phyloP scores from a whole-genome alignment of 35 echinoderm and acorn worm genomes.

The Nesometra sesokonis region DNA sequence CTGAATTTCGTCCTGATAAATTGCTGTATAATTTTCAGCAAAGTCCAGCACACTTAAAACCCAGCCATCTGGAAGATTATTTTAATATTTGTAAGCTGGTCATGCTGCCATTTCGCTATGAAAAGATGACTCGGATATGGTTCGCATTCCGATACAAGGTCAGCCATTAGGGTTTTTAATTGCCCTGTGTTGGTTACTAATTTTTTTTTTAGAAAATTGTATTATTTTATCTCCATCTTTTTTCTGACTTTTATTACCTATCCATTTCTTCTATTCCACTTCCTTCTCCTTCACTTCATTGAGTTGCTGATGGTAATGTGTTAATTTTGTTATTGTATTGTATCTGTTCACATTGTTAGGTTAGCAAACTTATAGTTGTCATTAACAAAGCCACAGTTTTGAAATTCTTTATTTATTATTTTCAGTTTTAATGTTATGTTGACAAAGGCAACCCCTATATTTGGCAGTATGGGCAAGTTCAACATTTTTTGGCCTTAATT shows the following conservation, averaged over 20 bases:
- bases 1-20: conserved; percentile 18
- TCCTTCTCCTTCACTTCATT: not conserved
- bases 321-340: not conserved
- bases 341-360: not conserved
- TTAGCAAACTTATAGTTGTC: not conserved
- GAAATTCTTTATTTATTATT: not conserved
- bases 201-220: too few species aligned
- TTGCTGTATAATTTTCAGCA: conserved; percentile 3
- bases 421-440: not conserved
- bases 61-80: not conserved
- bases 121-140: not conserved
- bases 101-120: not conserved
- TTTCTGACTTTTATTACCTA: too few species aligned
- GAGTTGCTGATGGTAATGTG: not conserved
- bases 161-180: not conserved
- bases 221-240: too few species aligned
- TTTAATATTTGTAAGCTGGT: not conserved
- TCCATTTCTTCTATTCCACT: not conserved
- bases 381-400: not conserved
- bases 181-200: not conserved
- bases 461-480: not conserved
- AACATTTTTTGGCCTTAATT: not conserved
- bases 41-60: not conserved
- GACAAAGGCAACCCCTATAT: conserved; percentile 8
- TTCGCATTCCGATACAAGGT: not conserved